Evolutionary conservation across 2,888 invertebrate species (phyloP).

Genomic region (Agrotis puta): DNA sequence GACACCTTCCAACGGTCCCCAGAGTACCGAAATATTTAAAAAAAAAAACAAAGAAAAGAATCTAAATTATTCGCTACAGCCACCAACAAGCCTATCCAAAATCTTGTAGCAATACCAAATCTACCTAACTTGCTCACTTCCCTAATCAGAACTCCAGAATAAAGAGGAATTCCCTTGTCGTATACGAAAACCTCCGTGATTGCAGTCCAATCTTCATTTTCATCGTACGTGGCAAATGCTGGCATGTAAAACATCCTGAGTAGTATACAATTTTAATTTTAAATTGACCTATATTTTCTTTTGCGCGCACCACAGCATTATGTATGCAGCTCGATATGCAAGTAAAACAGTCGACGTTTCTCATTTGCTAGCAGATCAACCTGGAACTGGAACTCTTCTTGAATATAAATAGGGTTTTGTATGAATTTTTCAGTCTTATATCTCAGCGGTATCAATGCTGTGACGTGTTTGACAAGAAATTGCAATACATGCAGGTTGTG

Average conservation of each 20-base stretch:
- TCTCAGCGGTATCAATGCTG: constrained; percentile 8
- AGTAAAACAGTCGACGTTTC: constrained; percentile 48
- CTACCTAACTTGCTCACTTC: no score
- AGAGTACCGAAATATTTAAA: no score
- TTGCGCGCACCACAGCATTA: constrained; percentile 20
- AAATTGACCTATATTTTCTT: constrained; percentile 43
- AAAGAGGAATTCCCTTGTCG: no score
- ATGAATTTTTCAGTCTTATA: constrained; percentile 48
- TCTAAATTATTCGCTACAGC: no score
- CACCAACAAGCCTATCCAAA: no score
- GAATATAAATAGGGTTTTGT: constrained; percentile 46
- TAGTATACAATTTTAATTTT: constrained; percentile 51
- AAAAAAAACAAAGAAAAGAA: no score
- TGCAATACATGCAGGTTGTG: constrained; percentile 20
- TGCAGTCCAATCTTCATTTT: constrained; percentile 31
- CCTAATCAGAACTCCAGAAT: neutral
- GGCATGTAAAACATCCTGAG: constrained; percentile 7
- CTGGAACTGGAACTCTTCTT: constrained; percentile 34
- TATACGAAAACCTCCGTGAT: neutral
- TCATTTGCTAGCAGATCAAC: constrained; percentile 52
- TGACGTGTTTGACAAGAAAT: constrained; percentile 13
- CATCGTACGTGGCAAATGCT: constrained; percentile 10
- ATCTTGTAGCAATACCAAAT: no score
- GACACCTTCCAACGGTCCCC: no score
- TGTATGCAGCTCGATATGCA: constrained; percentile 44